These are phyloP conservation scores for Hemicentrotus pulcherrimus DNA, from an alignment of 35 echinoderm and acorn worm genomes.

Conservation along the genomic window DNA sequence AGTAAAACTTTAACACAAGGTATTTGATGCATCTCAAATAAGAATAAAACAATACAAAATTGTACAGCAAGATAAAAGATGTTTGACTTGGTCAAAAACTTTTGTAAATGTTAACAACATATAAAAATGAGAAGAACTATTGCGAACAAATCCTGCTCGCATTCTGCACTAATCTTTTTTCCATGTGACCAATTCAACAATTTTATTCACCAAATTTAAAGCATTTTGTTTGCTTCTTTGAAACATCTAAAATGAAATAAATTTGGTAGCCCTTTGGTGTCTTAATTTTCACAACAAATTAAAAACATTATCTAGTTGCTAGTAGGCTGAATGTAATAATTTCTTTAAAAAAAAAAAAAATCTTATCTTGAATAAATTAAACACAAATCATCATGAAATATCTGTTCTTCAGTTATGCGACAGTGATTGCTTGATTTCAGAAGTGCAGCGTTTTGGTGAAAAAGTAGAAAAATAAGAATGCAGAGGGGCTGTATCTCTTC, in stretches of 20 bases:
- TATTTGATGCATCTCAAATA: not conserved
- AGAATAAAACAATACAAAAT: not conserved
- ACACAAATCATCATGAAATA: not conserved
- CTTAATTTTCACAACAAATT: not conserved
- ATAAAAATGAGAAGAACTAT: not conserved
- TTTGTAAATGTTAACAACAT: not conserved
- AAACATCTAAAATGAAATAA: not conserved
- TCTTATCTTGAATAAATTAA: not conserved
- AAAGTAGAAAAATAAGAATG: not conserved
- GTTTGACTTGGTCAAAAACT: constrained; percentile 10
- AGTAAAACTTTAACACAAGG: not conserved
- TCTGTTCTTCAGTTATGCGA: not conserved
- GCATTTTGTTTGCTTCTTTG: not conserved
- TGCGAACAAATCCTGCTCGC: not conserved
- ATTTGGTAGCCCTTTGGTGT: not conserved
- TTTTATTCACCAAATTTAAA: not conserved
- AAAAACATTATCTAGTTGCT: not conserved
- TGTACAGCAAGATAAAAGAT: not conserved
- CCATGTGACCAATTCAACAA: not conserved
- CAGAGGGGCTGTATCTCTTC: not conserved
- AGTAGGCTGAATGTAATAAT: not conserved
- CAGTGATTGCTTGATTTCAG: not conserved
- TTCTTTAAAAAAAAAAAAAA: too few relatives aligned
- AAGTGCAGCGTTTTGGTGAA: not conserved
- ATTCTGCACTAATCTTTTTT: not conserved